Evolutionary conservation across 2,888 invertebrate species (phyloP).

Genomic region (Drosophila pullipes): DNA sequence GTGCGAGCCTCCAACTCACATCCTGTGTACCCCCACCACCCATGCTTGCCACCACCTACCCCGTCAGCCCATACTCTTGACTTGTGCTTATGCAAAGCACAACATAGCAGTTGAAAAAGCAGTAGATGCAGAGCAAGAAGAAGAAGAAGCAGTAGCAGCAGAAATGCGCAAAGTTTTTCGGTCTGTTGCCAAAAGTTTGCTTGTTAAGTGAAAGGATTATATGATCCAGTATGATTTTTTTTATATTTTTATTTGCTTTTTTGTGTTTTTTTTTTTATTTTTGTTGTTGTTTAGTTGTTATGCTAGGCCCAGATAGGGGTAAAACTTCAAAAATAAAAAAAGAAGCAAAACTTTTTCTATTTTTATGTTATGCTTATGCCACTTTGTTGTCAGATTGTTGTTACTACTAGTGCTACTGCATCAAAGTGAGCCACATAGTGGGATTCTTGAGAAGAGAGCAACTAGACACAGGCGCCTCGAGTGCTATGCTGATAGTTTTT

Average conservation of each 20-base stretch:
- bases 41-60: too few relatives aligned
- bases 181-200: conserved; percentile 76
- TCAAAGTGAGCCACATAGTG: conserved; percentile 28
- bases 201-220: conserved; percentile 80
- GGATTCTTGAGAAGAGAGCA: conserved; percentile 53
- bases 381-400: conserved; percentile 62
- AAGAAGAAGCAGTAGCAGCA: conserved; percentile 27
- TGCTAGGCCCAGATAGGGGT: conserved; percentile 10
- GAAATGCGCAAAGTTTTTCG: conserved; percentile 66
- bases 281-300: conserved; percentile 17
- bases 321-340: conserved; percentile 53
- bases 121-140: conserved; percentile 23
- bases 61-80: conserved; percentile 49
- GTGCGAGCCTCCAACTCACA: conserved; percentile 53
- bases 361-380: conserved; percentile 68
- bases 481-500: conserved; percentile 75
- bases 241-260: conserved; percentile 1
- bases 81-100: conserved; percentile 77
- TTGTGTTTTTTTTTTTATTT: conserved; percentile 15
- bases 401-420: conserved; percentile 55
- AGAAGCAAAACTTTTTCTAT: conserved; percentile 55
- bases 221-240: conserved; percentile 65
- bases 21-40: conserved; percentile 31
- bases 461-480: conserved; percentile 60
- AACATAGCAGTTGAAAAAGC: conserved; percentile 54